Evolutionary conservation across 2,113 vertebrate species (phyloP), one percentile per base, ranked within the genome.

Genomic region (Globicephala melas): DNA sequence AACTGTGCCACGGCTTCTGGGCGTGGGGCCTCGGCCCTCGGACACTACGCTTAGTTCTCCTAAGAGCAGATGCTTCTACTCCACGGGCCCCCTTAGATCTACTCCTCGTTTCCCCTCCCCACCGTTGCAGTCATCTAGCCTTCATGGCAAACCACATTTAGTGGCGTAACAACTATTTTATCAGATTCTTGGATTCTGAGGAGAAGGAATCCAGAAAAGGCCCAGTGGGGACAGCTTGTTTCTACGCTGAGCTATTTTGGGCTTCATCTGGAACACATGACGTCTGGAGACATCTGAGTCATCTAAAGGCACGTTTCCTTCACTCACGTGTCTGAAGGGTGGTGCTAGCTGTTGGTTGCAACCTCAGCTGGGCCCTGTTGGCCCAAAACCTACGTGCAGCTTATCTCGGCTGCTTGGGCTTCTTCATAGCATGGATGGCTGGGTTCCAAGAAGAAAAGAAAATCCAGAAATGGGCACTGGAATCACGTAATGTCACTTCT

Each of bases 81-180:
- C 15, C 2, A 3, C 3, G 8, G 20, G 1, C 1, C 33, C 12
- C 33, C 1, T 31, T 47, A 65, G 0, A 28, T 10, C 15, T 73
- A 58, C 8, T 67, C 60, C 1, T 41, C 11, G 0, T 36, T 36
- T 60, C 13, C 38, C 62, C 73, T 21, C 25, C 9, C 13, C 2
- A 44, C 55, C 14, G 1, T 4, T n/a, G 20, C 28, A 58, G 10
- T 47, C 71, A 60, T 60, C 8, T 28, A 31, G 28, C 38, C 44
- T 79, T 67, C n/a, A 36, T 36, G n/a, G 76, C 26, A 91, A 63
- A 74, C 10, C 21, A 14, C 4, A 23, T 55, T 63, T 60, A 47
- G 13, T 47, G 25, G 10, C 47, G 85, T 31, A 50, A 15, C 12
- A 28, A 11, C 12, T 10, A 20, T 73, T 81, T 74, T 50, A 74